These are phyloP conservation scores for Idaea aversata DNA, from an alignment of 2,888 invertebrate genomes.

Conservation along the genomic window DNA sequence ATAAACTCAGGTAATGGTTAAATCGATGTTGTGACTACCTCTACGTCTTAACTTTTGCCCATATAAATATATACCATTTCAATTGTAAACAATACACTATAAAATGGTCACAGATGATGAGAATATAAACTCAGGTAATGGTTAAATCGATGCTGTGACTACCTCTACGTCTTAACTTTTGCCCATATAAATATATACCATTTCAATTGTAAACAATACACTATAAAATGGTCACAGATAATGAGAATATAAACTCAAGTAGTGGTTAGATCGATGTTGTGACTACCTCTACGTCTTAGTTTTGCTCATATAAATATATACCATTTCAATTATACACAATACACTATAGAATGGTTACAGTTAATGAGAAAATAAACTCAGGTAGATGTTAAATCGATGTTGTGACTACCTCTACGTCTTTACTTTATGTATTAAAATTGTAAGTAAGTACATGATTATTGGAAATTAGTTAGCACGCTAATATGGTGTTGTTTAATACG, in stretches of 20 bases:
- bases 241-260: constrained; percentile 5
- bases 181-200: too few species aligned
- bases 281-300: neutral
- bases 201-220: too few species aligned
- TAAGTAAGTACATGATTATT: too few species aligned
- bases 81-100: too few species aligned
- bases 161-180: too few species aligned
- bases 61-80: too few species aligned
- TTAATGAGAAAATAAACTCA: constrained; percentile 4
- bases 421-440: too few species aligned
- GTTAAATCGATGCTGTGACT: neutral
- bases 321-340: too few species aligned
- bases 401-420: neutral
- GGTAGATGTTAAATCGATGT: constrained; percentile 1
- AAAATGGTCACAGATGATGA: neutral
- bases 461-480: too few species aligned
- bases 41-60: too few species aligned
- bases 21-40: neutral
- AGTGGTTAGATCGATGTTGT: neutral
- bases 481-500: too few species aligned
- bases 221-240: neutral
- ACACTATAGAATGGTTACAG: neutral
- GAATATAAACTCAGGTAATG: constrained; percentile 2
- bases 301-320: too few species aligned
- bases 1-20: constrained; percentile 1